Evolutionary conservation across 1,140 invertebrate genomes (phyloP), one percentile per base, ranked within the genome.

Genomic region (Anagrus nilaparvatae): DNA sequence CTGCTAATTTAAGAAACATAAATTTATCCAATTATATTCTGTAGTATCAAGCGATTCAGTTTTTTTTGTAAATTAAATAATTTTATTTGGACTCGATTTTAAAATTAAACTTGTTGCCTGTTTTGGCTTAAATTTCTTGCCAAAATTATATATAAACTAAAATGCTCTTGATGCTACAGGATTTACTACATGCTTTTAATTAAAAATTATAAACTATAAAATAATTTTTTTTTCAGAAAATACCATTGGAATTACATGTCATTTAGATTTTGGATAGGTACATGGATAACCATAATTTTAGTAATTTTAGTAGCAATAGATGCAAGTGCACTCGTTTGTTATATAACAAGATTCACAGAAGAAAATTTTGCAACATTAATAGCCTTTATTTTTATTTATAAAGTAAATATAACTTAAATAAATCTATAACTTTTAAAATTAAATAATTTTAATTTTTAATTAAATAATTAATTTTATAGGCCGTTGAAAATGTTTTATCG

Each of bases 311-410:
- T 96, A 20, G 91, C 94, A 2, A 80, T 96, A 18, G 96, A 99
- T 69, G 90, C 93, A 3, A 95, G 91, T 64, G 91, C 93, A 43
- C 74, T 97, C 40, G 95, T 99, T n/a, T 97, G 93, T 59, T 99
- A 94, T 61, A 98, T 99, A 45, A 99, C 96, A 4, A 81, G 96
- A 52, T 99, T 99, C 63, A 99, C 96, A 0, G 96, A 99, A 71
- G 96, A 99, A 71, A 97, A 95, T 62, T 99, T 99, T 67, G 96
- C 96, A 14, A 93, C 91, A 1, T 72, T 99, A 6, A 99, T 99
- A 56, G 95, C 95, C 3, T 86, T 99, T 49, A 99, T 99, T 58
- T 99, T 99, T 67, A 96, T 99, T 60, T 93, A 91, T 61, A 97
- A 99, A 77, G 91, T 94, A 61, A 40, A 23, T 3, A 13, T 8